Base-by-base conservation (phyloP, 2,113 vertebrate species). In the Hemibagrus wyckioides region DNA sequence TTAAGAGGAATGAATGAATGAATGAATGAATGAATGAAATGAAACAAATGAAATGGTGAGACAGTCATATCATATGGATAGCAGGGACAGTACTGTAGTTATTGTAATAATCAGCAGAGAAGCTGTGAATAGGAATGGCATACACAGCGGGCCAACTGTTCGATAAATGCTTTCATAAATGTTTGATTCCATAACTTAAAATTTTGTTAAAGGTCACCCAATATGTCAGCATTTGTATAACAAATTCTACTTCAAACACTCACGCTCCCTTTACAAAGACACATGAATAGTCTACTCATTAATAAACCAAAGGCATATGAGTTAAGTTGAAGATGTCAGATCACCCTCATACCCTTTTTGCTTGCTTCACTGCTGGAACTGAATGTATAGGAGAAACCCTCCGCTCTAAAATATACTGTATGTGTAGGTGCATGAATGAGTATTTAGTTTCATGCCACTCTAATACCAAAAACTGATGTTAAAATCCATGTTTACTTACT, bases 141-240 rank as follows among this genome's bases (percentile, higher is more conserved):
- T 61, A 28, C 25, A 67, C 15, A 67, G 63, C 63, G 33, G 63
- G 33, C 33, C 13, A 67, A 67, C 33, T 30, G 11, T 15, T 67
- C 13, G 63, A 33, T 33, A 13, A 30, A 33, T 33, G n/a, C 28
- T 67, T 67, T 67, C 28, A 67, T 67, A 67, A 67, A 15, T 30
- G 63, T 67, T 67, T 4, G 0, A 67, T 30, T 67, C 14, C 30
- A 67, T 67, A 33, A 15, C 63, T 15, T 33, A n/a, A 33, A 17
- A 67, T 67, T 67, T n/a, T 67, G 10, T 67, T 67, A 67, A 67
- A 67, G 63, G 63, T 67, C 63, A 67, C 11, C 63, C 63, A 67
- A 67, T 67, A 67, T 67, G 30, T 33, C 63, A 33, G n/a, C n/a
- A 67, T 67, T 33, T 67, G 28, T 67, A 67, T 33, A 61, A 61